Percentiles rank a stretch among this genome's conserved stretches.
Conservation (phyloP, 92 coral and sea anemone species). For the Palythoa grandiflora region DNA sequence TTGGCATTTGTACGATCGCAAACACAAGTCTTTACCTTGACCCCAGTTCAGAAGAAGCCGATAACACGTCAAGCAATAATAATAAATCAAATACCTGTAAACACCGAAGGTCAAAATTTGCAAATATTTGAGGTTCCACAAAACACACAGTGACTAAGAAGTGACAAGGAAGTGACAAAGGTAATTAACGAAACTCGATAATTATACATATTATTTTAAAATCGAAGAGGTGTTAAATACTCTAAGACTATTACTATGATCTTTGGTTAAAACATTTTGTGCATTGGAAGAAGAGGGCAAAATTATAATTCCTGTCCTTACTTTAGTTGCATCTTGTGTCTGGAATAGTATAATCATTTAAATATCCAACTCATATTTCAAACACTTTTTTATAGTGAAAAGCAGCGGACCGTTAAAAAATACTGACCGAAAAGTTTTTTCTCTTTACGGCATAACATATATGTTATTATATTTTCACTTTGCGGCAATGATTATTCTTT, state of each 20-base stretch:
- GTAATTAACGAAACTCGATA: neutral
- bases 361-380: neutral
- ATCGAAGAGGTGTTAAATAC: too few relatives aligned
- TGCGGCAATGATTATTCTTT: neutral
- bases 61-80: neutral
- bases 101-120: neutral
- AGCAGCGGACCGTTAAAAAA: neutral
- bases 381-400: neutral
- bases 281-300: neutral
- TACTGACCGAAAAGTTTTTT: neutral
- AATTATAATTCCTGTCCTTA: neutral
- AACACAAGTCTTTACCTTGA: neutral
- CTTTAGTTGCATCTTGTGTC: neutral
- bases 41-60: neutral
- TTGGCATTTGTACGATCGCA: neutral
- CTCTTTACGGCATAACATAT: neutral
- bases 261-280: neutral
- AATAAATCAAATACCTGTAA: neutral
- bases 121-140: neutral
- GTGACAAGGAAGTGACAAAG: neutral
- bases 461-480: neutral
- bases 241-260: neutral
- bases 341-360: neutral
- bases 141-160: neutral
- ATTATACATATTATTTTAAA: neutral